Evolutionary conservation across 2,888 invertebrate species (phyloP), one percentile per base, ranked within the genome.

Genomic region (Agrochola lota): DNA sequence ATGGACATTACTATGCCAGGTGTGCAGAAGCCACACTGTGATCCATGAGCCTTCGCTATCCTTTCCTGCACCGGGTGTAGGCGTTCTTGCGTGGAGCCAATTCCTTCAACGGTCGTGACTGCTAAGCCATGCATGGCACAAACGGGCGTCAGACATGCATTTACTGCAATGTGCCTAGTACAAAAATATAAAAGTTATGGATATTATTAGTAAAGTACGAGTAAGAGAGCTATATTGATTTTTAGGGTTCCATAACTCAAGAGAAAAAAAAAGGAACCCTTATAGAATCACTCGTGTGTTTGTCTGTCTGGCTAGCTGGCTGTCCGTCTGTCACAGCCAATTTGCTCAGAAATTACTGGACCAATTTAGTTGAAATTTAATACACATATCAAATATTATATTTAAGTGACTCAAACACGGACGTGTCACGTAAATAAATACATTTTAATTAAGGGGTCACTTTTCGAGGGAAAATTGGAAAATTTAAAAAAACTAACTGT

Each of bases 1-100:
- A 99, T 99, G 0, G 99, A 99, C 99, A 99, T 99, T 0, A 99
- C 98, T 83, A 99, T 99, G 49, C 99, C 99, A 0, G 99, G 99
- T 0, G 99, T 99, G 90, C 99, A 99, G 93, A 99, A 99, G 0
- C 99, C 99, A 92, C 99, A 99, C 94, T 99, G 99, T 0, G 99
- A 98, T 0, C 99, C 99, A 91, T 99, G 99, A 0, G 98, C 97
- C 95, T 98, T 98, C 0, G 99, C 99, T 84, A 99, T 97, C 85
- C 99, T 97, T 91, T 99, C 98, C 95, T 99, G 99, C 0, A 98
- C 98, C 0, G 99, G 98, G 94, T 99, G 99, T 43, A 99, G 96
- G 80, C 97, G 97, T 3, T 98, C 98, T 93, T 97, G 97, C 0
- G 98, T 98, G 73, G 98, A 98, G 6, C 99, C 99, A 66, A 99